A percentile compares a stretch with the other conserved stretches of the same genome.
Evolutionary conservation across 2,113 vertebrate genomes (phyloP).

Genomic region (Panthera leo): DNA sequence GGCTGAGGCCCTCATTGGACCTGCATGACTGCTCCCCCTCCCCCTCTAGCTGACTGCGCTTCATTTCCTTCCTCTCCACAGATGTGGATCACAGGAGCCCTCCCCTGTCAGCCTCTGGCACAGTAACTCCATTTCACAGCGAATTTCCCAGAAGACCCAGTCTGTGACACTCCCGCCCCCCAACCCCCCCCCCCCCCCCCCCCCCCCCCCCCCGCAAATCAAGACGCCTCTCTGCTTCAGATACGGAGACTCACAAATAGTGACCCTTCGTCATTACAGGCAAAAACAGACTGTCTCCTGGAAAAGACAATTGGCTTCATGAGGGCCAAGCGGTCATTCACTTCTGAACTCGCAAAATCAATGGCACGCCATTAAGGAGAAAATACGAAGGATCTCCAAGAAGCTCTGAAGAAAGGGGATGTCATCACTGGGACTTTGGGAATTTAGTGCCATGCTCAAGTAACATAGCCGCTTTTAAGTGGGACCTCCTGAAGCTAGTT

Average conservation of each 20-base stretch:
- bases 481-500: background rate
- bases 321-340: background rate
- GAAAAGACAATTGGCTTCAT: background rate
- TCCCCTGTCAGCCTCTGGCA: too few species aligned
- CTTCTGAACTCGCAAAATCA: conserved; percentile 42
- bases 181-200: too few species aligned
- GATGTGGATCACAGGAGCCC: background rate
- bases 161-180: too few species aligned
- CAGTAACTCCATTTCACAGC: background rate
- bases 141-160: background rate
- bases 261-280: background rate
- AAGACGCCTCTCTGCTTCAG: background rate
- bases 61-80: background rate
- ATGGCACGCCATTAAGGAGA: conserved; percentile 23
- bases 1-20: background rate
- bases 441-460: background rate
- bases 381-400: background rate
- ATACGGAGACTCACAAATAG: background rate
- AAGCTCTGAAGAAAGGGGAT: background rate
- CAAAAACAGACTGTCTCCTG: background rate
- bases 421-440: background rate
- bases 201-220: background rate
- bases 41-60: background rate
- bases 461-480: background rate
- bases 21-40: accelerated